Evolutionary conservation across 2,888 invertebrate species (phyloP), one percentile per base, ranked within the genome.

Genomic region (Caenorhabditis afra): DNA sequence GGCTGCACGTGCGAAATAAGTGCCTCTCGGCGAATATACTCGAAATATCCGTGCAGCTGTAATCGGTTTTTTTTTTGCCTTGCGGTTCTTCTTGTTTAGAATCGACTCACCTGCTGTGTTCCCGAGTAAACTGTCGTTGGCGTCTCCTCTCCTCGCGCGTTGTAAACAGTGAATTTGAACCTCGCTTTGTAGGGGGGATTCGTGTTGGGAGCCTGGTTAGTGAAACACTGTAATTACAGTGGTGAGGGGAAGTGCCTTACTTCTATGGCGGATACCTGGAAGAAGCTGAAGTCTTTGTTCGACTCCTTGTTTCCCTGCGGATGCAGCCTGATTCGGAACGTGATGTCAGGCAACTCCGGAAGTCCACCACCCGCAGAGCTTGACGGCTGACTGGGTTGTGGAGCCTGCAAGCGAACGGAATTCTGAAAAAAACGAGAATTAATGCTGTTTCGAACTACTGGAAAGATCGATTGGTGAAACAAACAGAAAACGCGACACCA

Each of bases 221-320:
- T 71, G 61, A 84, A 84, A 66, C 81, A 81, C 79, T 80, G 67
- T 58, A 81, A 58, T 16, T 11, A 29, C 4, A 10, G 18, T 29
- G 20, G 23, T 49, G 14, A 16, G 10, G 5, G n/a, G n/a, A n/a
- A n/a, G n/a, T n/a, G 1, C 8, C 52, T 8, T 39, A 16, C 20
- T 39, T 29, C 39, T 37, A 50, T 3, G 50, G 14, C 10, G 18
- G 22, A n/a, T 39, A 88, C 89, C 84, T 90, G 90, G 81, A 90
- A 90, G 66, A 90, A 90, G 14, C 89, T 88, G 76, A 90, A 90
- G 71, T 90, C 90, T 76, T 89, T 89, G 73, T 90, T 90, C 12
- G 89, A 89, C 50, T 90, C 90, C 65, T 90, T 90, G 77, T 90
- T 90, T 4, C 90, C 90, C 68, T 90, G 90, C 3, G 90, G 90